These are phyloP conservation scores for Fukomys damarensis DNA, from an alignment of 2,113 vertebrate species.

Conservation along the genomic window DNA sequence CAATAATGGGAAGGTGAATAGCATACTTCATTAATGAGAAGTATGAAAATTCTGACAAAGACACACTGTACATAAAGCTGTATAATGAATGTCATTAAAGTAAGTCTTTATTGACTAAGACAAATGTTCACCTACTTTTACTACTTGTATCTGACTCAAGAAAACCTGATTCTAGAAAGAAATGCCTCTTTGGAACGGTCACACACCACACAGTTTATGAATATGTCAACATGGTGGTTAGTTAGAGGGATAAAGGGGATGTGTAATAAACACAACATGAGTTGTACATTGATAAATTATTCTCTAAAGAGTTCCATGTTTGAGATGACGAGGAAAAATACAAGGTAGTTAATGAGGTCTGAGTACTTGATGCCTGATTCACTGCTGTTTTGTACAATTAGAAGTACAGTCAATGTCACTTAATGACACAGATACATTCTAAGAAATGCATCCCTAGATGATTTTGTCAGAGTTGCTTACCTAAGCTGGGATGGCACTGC, in stretches of 20 bases:
- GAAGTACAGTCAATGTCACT: neutral
- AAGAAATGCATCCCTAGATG: neutral
- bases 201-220: neutral
- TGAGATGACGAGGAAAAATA: conserved; percentile 21
- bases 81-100: neutral
- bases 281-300: neutral
- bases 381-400: neutral
- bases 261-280: neutral
- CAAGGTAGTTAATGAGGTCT: neutral
- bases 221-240: neutral
- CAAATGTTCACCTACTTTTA: neutral
- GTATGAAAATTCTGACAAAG: neutral
- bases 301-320: neutral
- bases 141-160: neutral
- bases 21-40: neutral
- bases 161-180: neutral
- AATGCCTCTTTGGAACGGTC: neutral
- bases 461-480: neutral
- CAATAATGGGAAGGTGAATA: neutral
- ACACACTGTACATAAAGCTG: neutral
- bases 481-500: too few relatives aligned
- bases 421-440: neutral
- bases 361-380: neutral
- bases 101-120: neutral
- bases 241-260: neutral